Base-by-base conservation (phyloP, 2,113 vertebrate species). In the Chinchilla lanigera region DNA sequence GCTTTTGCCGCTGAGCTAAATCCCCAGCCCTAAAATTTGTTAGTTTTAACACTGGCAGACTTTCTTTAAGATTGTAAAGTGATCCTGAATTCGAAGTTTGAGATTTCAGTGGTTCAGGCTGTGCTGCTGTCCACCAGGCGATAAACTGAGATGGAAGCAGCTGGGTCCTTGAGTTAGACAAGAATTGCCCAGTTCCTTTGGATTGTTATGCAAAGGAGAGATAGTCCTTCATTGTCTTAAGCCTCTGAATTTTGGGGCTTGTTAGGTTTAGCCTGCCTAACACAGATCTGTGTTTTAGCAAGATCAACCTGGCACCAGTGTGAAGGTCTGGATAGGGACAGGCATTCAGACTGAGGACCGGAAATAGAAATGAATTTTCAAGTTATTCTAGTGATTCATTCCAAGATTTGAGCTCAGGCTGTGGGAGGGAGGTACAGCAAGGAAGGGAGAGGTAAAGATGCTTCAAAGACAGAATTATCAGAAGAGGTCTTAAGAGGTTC, bases 21-120 rank as follows among this genome's bases (percentile, higher is more conserved):
- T n/a, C n/a, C n/a, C n/a, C n/a, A n/a, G n/a, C n/a, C n/a, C n/a
- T 86, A 63, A 89, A 86, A 71, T 38, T 83, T 93, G 22, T 33
- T 69, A 65, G 17, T 65, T 81, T 8, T 69, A 65, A 41, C 58
- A 12, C 14, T 84, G 9, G n/a, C 10, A 77, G 35, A 61, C 47
- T 94, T 86, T 61, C 47, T 89, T 92, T 86, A 80, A 81, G 78
- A 54, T 22, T 81, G 11, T 54, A 73, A 67, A 89, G 63, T 3
- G 20, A 38, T 52, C 35, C 67, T 77, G 22, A 96, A 47, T n/a
- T 69, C 11, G 73, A 61, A 71, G 35, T 80, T 85, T 35, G 77
- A 88, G 77, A 63, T 81, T 81, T n/a, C 13, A 20, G 44, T 50
- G 44, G 16, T 61, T n/a, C 33, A 54, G n/a, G 7, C 28, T 67